Evolutionary conservation across 2,888 invertebrate genomes (phyloP), one percentile per base, ranked within the genome.

Genomic region (Petrolisthes cinctipes): DNA sequence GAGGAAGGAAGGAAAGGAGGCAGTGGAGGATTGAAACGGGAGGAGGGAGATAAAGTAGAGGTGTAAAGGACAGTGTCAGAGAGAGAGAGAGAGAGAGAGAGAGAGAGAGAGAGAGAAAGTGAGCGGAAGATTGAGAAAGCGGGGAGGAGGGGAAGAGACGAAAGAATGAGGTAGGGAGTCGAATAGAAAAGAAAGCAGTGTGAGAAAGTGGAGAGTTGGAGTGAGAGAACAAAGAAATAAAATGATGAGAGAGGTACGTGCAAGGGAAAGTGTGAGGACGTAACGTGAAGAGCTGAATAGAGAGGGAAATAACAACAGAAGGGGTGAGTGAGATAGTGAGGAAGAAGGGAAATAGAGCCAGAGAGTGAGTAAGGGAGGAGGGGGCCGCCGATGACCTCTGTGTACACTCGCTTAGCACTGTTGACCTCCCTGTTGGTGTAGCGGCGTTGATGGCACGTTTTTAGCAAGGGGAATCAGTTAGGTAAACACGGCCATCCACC

Each of bases 401-500:
- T 51, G 78, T 78, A 78, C 78, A 78, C 78, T 54, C n/a, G 78
- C 78, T 51, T 53, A 51, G 54, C 78, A 53, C 78, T 53, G 53
- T 78, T 78, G 78, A 53, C 54, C 53, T 54, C n/a, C 53, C 78
- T 51, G 78, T 17, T n/a, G 51, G 23, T n/a, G 78, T 51, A 53
- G 78, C 53, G 23, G 53, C 78, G n/a, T n/a, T 54, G 53, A 17
- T 53, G 78, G 23, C 54, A 17, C 54, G n/a, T 6, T n/a, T 17
- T 54, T 37, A 37, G 37, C 37, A 37, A 37, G 37, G 37, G 37
- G 37, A 37, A 37, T 37, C 37, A 37, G 37, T 37, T 37, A 2
- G 37, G 37, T 37, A 37, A 37, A 37, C 37, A 37, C 37, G 37
- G 37, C 37, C 37, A 37, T 37, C n/a, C 1, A 37, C 0, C 37